Evolutionary conservation across 2,113 vertebrate genomes (phyloP).

Genomic region (Hypocryptadius cinnamomeus): DNA sequence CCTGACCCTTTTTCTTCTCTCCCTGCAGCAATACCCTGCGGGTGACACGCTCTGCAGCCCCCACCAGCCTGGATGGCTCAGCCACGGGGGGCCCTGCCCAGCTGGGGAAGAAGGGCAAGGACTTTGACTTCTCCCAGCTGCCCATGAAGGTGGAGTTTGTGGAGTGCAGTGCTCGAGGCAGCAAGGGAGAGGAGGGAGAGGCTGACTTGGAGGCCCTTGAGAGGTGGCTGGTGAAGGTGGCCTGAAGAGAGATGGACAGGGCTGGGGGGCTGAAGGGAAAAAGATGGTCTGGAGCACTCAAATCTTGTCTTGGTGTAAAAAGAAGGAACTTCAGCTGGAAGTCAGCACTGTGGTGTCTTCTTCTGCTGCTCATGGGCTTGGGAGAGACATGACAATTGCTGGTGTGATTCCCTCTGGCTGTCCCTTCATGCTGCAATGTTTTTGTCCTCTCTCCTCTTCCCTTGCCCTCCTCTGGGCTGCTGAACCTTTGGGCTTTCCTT

Average conservation of each 20-base stretch:
- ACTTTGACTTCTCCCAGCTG: slow-evolving; percentile 93
- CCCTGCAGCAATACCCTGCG: slow-evolving; percentile 85
- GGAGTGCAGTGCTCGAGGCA: slow-evolving; percentile 87
- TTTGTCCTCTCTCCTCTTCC: not conserved
- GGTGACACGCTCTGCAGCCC: slow-evolving; percentile 86
- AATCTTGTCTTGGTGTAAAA: not conserved
- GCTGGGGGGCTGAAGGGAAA: not conserved
- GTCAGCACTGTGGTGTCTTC: not conserved
- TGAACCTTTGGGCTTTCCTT: not conserved
- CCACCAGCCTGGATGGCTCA: slow-evolving; percentile 85
- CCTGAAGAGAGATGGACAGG: slow-evolving; percentile 41
- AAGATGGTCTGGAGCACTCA: not conserved
- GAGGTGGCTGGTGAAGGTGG: slow-evolving; percentile 81
- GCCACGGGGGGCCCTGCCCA: slow-evolving; percentile 64
- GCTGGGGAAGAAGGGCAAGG: slow-evolving; percentile 91
- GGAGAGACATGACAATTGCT: not conserved
- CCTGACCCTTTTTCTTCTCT: not conserved
- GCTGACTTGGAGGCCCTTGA: slow-evolving; percentile 79
- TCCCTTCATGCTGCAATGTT: not conserved
- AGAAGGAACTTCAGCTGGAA: not conserved
- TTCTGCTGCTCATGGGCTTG: not conserved
- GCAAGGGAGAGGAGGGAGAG: slow-evolving; percentile 72
- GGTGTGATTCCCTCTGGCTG: not conserved
- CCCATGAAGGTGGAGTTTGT: slow-evolving; percentile 89
- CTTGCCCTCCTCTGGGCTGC: not conserved